These are phyloP conservation scores for Autographa gamma DNA, from an alignment of 2,888 invertebrate species.

Conservation along the genomic window DNA sequence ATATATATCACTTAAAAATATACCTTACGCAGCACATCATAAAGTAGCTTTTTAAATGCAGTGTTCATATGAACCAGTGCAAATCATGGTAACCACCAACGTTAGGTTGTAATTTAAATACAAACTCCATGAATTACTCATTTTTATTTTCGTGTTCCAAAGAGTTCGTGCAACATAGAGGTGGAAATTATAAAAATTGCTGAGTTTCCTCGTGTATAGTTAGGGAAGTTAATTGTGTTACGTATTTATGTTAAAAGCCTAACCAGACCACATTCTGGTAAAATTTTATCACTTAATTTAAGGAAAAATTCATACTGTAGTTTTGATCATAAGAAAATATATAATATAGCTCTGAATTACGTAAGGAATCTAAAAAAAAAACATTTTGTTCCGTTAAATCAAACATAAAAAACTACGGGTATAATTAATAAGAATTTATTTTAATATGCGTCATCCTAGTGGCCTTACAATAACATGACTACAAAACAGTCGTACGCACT, in stretches of 20 bases:
- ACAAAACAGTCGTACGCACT: too few relatives aligned
- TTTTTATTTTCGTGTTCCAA: conserved; percentile 50
- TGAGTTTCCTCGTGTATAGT: conserved; percentile 23
- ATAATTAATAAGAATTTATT: too few relatives aligned
- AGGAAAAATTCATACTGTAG: too few relatives aligned
- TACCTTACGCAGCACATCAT: accelerated
- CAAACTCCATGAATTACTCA: conserved; percentile 46
- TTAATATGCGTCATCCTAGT: too few relatives aligned
- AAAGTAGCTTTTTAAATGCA: conserved; percentile 27
- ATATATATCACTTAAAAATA: conserved; percentile 9
- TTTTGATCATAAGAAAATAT: too few relatives aligned
- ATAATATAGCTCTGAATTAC: too few relatives aligned
- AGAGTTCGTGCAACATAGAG: conserved; percentile 40
- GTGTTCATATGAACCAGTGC: conserved; percentile 17
- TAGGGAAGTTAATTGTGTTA: conserved; percentile 2
- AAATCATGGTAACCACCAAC: conserved; percentile 29
- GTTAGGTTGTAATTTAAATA: conserved; percentile 43
- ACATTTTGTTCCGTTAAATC: too few relatives aligned
- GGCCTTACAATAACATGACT: too few relatives aligned
- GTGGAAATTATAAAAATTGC: conserved; percentile 33
- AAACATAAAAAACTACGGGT: too few relatives aligned
- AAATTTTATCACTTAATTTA: not conserved
- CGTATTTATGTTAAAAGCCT: not conserved
- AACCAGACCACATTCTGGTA: not conserved
- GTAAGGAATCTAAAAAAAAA: too few relatives aligned